Evolutionary conservation across 2,888 invertebrate genomes (phyloP).

Genomic region (Drosophila mimica): DNA sequence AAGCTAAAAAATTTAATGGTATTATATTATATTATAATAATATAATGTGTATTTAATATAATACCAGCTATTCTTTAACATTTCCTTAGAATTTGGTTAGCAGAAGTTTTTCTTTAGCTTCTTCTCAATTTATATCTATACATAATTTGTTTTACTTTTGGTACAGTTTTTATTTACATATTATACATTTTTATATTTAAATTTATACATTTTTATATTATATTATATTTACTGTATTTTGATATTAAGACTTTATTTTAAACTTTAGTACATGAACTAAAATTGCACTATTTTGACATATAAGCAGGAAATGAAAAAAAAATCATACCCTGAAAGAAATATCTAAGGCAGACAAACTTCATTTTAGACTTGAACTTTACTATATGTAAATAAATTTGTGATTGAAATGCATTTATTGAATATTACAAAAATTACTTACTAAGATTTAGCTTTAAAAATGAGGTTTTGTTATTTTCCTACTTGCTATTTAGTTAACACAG

Average conservation of each 20-base stretch:
- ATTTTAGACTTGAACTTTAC: background rate
- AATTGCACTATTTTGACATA: background rate
- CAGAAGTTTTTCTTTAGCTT: background rate
- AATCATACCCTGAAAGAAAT: too few species aligned
- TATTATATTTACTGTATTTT: background rate
- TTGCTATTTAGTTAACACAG: too few species aligned
- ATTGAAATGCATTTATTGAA: background rate
- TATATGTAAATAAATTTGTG: background rate
- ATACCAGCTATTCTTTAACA: background rate
- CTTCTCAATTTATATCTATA: too few species aligned
- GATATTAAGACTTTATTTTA: background rate
- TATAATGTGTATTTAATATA: background rate
- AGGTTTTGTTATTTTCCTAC: background rate
- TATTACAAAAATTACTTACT: background rate
- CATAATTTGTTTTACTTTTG: background rate
- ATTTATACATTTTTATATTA: background rate
- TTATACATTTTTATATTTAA: background rate
- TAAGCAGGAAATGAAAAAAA: background rate
- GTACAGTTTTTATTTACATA: background rate
- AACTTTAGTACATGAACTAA: background rate
- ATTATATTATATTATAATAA: too few species aligned
- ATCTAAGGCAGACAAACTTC: background rate
- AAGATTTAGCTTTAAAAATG: background rate
- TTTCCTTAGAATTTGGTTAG: background rate
- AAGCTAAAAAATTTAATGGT: slow-evolving; percentile 29